Conservation (phyloP, 2,888 invertebrate species). For the Oxycera nigricornis region DNA sequence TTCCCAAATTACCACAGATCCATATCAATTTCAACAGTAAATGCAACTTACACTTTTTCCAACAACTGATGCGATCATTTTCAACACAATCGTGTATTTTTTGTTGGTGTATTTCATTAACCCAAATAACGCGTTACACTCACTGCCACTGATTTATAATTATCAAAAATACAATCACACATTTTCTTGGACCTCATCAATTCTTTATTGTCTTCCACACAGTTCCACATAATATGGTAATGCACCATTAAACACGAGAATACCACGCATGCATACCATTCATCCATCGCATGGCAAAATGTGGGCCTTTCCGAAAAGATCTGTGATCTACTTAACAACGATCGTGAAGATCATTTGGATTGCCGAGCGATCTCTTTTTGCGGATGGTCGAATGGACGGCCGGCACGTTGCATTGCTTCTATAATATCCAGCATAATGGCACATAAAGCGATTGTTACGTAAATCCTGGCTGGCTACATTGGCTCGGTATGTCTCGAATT, state of each 20-base stretch:
- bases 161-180: slow-evolving; percentile 11
- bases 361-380: not conserved
- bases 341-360: slow-evolving; percentile 6
- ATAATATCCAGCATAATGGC: slow-evolving; percentile 11
- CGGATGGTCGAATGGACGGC: slow-evolving; percentile 6
- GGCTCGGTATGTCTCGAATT: not conserved
- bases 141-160: not conserved
- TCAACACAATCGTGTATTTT: not conserved
- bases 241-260: slow-evolving; percentile 1
- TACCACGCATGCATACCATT: not conserved
- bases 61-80: not conserved
- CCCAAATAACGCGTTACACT: not conserved
- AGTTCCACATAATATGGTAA: not conserved
- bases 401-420: not conserved
- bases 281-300: not conserved
- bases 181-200: slow-evolving; percentile 13
- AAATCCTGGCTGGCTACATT: not conserved
- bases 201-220: not conserved
- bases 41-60: not conserved
- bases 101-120: not conserved
- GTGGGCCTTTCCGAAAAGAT: slow-evolving; percentile 6
- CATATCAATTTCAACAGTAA: not conserved
- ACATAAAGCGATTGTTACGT: slow-evolving; percentile 13
- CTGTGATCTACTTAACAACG: slow-evolving; percentile 12
- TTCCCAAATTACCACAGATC: not conserved